Conservation (phyloP, 1,140 invertebrate genomes). For the Diachasma alloeum region DNA sequence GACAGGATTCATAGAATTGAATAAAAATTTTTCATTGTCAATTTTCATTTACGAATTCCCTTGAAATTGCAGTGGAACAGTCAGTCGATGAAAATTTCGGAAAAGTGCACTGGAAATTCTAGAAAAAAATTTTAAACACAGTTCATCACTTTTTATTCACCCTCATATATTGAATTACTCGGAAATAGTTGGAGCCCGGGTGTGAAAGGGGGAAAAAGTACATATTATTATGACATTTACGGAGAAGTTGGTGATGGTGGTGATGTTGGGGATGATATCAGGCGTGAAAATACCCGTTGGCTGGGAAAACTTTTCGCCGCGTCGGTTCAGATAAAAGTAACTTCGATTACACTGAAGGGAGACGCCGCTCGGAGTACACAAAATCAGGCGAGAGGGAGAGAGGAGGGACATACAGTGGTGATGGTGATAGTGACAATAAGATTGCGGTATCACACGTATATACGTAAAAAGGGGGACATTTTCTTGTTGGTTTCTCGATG, state of each 20-base stretch:
- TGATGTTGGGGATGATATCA: not conserved
- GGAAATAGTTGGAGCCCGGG: too few relatives aligned
- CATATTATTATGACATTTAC: not conserved
- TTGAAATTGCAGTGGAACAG: too few relatives aligned
- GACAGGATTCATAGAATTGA: too few relatives aligned
- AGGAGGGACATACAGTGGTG: not conserved
- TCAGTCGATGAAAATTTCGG: too few relatives aligned
- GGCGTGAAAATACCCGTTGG: conserved; percentile 7
- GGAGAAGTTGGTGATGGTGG: not conserved
- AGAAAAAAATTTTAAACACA: too few relatives aligned
- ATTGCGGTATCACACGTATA: not conserved
- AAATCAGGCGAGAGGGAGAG: not conserved
- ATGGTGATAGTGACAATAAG: not conserved
- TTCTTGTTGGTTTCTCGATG: conserved; percentile 1
- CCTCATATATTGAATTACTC: too few relatives aligned
- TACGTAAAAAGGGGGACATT: not conserved
- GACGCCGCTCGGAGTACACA: not conserved
- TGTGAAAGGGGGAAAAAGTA: not conserved
- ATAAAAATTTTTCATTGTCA: too few relatives aligned
- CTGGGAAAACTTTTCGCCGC: not conserved
- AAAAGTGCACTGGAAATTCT: too few relatives aligned
- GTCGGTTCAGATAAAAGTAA: conserved; percentile 8
- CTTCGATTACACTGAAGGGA: conserved; percentile 4
- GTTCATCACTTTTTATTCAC: too few relatives aligned
- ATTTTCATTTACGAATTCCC: too few relatives aligned